phyloP scores from a whole-genome alignment of 1,140 invertebrate genomes.

The Theocolax elegans region DNA sequence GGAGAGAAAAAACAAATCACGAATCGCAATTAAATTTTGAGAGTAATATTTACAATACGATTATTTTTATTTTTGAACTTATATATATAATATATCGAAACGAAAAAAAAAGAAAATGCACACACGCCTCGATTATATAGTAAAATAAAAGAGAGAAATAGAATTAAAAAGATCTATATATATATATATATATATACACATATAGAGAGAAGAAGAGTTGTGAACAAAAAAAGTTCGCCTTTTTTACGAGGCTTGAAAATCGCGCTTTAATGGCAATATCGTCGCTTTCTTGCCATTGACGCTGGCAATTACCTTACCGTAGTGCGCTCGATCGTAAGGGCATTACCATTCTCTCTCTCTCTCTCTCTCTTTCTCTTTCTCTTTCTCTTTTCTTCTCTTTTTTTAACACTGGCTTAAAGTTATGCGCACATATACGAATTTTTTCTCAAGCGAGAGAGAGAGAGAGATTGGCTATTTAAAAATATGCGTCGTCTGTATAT shows the following conservation, averaged over 20 bases:
- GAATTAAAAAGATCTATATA: not conserved
- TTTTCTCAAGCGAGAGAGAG: not conserved
- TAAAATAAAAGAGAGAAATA: not conserved
- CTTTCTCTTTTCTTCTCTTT: no score
- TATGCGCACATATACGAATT: not conserved
- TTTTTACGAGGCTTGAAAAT: slow-evolving; percentile 50
- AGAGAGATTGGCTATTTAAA: slow-evolving; percentile 4
- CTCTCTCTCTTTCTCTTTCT: no score
- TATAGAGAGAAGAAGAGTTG: not conserved
- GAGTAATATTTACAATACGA: no score
- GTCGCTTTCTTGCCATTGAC: slow-evolving; percentile 30
- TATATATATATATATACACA: no score
- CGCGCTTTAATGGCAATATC: slow-evolving; percentile 53
- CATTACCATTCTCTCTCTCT: no score
- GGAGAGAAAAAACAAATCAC: no score
- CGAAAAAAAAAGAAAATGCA: no score
- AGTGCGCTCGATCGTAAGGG: not conserved
- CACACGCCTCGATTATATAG: no score
- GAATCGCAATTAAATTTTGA: no score
- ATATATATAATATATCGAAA: no score
- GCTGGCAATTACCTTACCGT: slow-evolving; percentile 8
- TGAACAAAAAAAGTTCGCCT: slow-evolving; percentile 46
- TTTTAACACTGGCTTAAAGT: not conserved
- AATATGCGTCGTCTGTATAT: not conserved
- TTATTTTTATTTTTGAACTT: no score